Evolutionary conservation across 2,113 vertebrate species (phyloP), one percentile per base, ranked within the genome.

Genomic region (Haplochromis burtoni): DNA sequence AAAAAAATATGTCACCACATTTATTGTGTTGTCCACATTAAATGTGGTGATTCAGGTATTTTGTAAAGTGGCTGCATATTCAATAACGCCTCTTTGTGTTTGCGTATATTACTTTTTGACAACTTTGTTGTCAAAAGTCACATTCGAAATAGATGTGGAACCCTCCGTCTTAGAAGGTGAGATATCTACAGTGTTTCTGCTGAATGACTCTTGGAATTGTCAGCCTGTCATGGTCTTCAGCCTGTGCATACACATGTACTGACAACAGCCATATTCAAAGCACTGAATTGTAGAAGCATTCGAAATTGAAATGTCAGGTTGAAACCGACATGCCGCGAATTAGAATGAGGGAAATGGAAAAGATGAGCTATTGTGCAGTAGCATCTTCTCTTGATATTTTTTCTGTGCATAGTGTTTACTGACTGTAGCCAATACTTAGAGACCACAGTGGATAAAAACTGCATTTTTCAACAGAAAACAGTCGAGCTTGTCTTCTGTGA

Each of bases 281-380:
- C 88, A 51, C 54, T 87, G 88, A 89, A 90, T 89, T 85, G 93
- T 81, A 87, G 87, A 89, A 91, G 85, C 83, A 71, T 88, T 89
- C 80, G 82, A 93, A 95, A 96, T 95, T 94, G 94, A 94, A 94
- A 94, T 95, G 95, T 93, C 95, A 93, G 86, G 68, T 90, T 91
- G 92, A 94, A 94, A 93, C 66, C 80, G 92, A 81, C 87, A 82
- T 29, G 87, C 86, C 19, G 68, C 61, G 90, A 92, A 93, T 95
- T 93, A 90, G 83, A 94, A 95, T 90, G 88, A 8, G 66, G 51
- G 40, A 92, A 91, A 89, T 24, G 16, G 78, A 81, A 86, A 85
- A 90, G 55, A 57, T 79, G 21, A 63, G 86, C 85, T 80, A n/a
- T 88, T 89, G 91, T 88, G 83, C 90, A 13, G 87, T 45, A 53